These are phyloP conservation scores for Oxystoma pomonae DNA, from an alignment of 2,888 invertebrate genomes.

Conservation along the genomic window DNA sequence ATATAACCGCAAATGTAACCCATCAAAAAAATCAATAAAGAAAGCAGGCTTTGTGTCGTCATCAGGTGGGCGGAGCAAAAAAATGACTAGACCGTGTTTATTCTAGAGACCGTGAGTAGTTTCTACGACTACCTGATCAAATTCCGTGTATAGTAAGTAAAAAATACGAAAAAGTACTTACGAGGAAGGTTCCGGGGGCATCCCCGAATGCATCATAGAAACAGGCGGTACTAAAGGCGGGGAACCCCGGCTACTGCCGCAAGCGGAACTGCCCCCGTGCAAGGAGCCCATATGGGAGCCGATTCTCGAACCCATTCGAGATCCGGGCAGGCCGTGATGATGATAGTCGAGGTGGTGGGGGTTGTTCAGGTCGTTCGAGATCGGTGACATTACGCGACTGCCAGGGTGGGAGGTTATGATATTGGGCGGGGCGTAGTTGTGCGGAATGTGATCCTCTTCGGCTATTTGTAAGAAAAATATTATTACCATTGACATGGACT, in stretches of 20 bases:
- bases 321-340: slow-evolving; percentile 43
- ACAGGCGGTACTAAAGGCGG: slow-evolving; percentile 46
- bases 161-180: slow-evolving; percentile 33
- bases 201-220: slow-evolving; percentile 42
- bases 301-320: slow-evolving; percentile 43
- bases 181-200: slow-evolving; percentile 42
- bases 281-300: slow-evolving; percentile 45
- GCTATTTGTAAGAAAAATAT: slow-evolving; percentile 54
- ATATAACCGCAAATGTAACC: no score
- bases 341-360: slow-evolving; percentile 49
- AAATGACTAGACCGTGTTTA: no score
- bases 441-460: slow-evolving; percentile 66
- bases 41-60: no score
- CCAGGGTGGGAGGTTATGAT: slow-evolving; percentile 33
- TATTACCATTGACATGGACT: no score
- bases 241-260: slow-evolving; percentile 44
- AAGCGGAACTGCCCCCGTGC: slow-evolving; percentile 43
- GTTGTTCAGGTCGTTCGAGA: slow-evolving; percentile 54
- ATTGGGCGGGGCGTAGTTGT: slow-evolving; percentile 32
- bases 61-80: no score
- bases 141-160: no score
- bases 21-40: no score
- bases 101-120: no score
- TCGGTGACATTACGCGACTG: slow-evolving; percentile 44
- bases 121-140: no score